A percentile compares a stretch with the other conserved stretches of the same genome.
These are phyloP conservation scores for Furcifer pardalis DNA, from an alignment of 2,797 vertebrate genomes.

Conservation along the genomic window DNA sequence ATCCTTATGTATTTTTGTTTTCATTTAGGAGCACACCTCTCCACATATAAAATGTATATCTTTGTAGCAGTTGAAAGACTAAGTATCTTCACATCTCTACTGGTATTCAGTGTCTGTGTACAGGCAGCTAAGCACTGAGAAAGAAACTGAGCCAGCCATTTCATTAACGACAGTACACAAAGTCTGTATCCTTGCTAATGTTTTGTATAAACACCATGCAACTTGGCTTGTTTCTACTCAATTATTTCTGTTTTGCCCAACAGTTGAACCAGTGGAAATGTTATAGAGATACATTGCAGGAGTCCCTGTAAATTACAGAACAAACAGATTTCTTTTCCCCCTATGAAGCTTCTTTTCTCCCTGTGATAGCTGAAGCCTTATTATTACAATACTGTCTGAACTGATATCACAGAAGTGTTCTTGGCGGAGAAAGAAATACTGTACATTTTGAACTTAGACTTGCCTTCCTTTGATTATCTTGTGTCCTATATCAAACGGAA, in stretches of 20 bases:
- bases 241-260: background rate
- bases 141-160: background rate
- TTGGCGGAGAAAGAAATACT: slow-evolving; percentile 57
- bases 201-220: background rate
- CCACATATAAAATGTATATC: background rate
- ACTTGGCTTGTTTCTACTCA: background rate
- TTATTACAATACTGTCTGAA: slow-evolving; percentile 60
- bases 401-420: slow-evolving; percentile 68
- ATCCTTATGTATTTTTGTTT: background rate
- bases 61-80: background rate
- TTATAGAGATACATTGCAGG: background rate
- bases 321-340: background rate
- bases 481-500: slow-evolving; percentile 73
- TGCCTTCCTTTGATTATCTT: slow-evolving; percentile 75
- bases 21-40: background rate
- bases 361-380: slow-evolving; percentile 37
- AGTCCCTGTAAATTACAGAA: slow-evolving; percentile 31
- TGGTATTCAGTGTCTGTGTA: background rate
- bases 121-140: background rate
- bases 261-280: background rate
- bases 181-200: background rate
- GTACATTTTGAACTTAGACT: slow-evolving; percentile 53
- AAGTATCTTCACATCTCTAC: background rate
- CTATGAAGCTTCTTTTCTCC: background rate
- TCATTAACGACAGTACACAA: background rate